Evolutionary conservation across 2,888 invertebrate genomes (phyloP).

Genomic region (Tridacna crocea): DNA sequence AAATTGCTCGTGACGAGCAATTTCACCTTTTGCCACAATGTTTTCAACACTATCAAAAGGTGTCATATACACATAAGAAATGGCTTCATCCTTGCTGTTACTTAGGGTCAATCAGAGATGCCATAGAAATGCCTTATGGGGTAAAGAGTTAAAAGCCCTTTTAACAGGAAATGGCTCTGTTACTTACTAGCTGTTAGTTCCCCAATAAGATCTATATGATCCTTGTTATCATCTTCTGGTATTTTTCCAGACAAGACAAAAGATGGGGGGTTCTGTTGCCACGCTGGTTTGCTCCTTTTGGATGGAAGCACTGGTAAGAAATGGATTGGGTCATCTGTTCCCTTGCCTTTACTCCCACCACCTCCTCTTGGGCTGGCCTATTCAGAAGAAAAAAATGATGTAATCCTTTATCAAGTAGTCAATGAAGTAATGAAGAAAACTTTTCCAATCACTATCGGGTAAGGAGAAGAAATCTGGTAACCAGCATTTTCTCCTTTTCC

Average conservation of each 20-base stretch:
- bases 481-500: neutral
- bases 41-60: too few relatives aligned
- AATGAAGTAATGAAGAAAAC: neutral
- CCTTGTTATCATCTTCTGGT: constrained; percentile 70
- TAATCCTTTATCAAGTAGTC: neutral
- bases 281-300: constrained; percentile 82
- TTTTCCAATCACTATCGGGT: neutral
- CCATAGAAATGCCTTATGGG: too few relatives aligned
- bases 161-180: neutral
- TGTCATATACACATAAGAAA: too few relatives aligned
- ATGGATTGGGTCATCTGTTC: constrained; percentile 81
- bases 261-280: constrained; percentile 82
- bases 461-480: neutral
- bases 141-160: too few relatives aligned
- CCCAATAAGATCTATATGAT: constrained; percentile 80
- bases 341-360: constrained; percentile 80
- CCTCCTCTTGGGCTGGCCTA: constrained; percentile 66
- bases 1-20: too few relatives aligned
- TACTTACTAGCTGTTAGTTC: constrained; percentile 83
- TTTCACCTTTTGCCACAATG: too few relatives aligned
- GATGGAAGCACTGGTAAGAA: constrained; percentile 83
- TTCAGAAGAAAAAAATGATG: constrained; percentile 29
- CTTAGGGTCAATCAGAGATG: too few relatives aligned
- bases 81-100: too few relatives aligned
- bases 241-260: constrained; percentile 80